Base-by-base conservation (phyloP, 2,888 invertebrate genomes). In the Drosophila nr. fundita region DNA sequence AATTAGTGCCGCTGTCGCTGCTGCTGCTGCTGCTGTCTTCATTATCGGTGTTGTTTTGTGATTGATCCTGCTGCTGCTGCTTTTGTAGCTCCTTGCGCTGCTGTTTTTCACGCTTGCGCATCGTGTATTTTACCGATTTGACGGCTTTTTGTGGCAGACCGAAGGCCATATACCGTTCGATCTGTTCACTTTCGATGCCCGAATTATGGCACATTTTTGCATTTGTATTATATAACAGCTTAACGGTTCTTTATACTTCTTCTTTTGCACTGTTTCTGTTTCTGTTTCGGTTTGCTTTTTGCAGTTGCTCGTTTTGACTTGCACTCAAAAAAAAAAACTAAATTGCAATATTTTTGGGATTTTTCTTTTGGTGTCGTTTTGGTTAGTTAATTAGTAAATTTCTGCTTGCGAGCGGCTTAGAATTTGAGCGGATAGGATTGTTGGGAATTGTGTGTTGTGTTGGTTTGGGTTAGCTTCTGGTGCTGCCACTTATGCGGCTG, bases 61-160 rank as follows among this genome's bases (percentile, higher is more conserved):
- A 54, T 45, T 73, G 71, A 29, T 73, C 65, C 30, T 49, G 68
- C 45, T 70, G 50, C n/a, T 72, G 59, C 11, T 61, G 48, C 21
- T 24, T 45, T 61, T 67, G 52, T 45, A 69, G 54, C 42, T 77
- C 62, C 60, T 76, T 64, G 50, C 76, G 76, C 71, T 72, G 77
- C 50, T 80, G 73, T 55, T 78, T 70, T 80, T 78, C 89, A 38
- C 92, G 91, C 73, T 92, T 92, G 68, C 84, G 84, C 65, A 93
- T 82, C 36, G 92, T 91, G 57, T 90, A 84, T 73, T 90, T 88
- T 30, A 93, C 90, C 38, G 90, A 90, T 78, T 86, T 90, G 32
- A 93, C 89, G 42, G 93, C 86, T 82, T 92, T 93, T 21, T 89
- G 83, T 24, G 93, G 93, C 92, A 93, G 92, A 50, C 93, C 93